phyloP scores from a whole-genome alignment of 2,888 invertebrate genomes.

The Lithosia quadra region DNA sequence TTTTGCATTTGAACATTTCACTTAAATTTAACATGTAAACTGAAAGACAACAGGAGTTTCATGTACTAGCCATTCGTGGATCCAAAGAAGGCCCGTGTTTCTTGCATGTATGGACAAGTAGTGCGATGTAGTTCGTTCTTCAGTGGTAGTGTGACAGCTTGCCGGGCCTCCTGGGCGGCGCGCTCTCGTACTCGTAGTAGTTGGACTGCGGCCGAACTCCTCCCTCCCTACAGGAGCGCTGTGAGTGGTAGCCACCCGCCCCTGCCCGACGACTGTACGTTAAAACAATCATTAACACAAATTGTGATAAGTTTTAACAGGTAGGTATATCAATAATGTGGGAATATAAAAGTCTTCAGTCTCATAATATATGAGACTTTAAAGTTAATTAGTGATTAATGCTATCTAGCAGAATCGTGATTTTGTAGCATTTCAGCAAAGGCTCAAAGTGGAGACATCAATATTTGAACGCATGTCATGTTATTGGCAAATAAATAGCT shows the following conservation, averaged over 20 bases:
- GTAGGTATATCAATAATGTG: neutral
- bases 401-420: neutral
- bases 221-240: conserved; percentile 87
- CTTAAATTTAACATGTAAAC: conserved; percentile 24
- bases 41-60: conserved; percentile 27
- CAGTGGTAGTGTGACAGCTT: conserved; percentile 86
- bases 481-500: neutral
- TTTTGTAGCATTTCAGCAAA: neutral
- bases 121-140: conserved; percentile 51
- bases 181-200: conserved; percentile 94
- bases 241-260: conserved; percentile 86
- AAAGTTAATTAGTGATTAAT: neutral
- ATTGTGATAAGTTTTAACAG: neutral
- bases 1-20: neutral
- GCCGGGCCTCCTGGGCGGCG: conserved; percentile 85
- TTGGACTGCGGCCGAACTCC: conserved; percentile 91
- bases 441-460: neutral
- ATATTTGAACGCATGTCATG: neutral
- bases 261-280: conserved; percentile 75
- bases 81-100: conserved; percentile 46
- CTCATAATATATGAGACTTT: neutral
- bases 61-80: conserved; percentile 25
- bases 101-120: conserved; percentile 18
- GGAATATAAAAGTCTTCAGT: neutral
- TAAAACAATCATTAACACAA: conserved; percentile 23